A percentile compares a stretch with the other conserved stretches of the same genome.
Conservation (phyloP, 2,113 vertebrate species). For the Scomber scombrus region DNA sequence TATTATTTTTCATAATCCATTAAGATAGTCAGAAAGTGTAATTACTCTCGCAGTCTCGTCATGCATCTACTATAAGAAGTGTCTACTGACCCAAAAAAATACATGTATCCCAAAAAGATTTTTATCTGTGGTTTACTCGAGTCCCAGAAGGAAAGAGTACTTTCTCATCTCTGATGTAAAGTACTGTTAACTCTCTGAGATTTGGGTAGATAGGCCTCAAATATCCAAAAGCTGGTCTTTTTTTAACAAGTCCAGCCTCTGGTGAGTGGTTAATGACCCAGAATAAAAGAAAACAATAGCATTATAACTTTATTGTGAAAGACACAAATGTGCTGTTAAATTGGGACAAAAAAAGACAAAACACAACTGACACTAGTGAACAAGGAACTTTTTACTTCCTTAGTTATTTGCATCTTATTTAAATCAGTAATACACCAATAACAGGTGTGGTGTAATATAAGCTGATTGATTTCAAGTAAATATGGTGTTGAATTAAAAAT, state of each 20-base stretch:
- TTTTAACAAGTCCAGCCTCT: conserved; percentile 9
- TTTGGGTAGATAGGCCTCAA: conserved; percentile 14
- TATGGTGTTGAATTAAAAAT: no score
- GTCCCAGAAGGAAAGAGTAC: not conserved
- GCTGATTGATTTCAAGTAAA: no score
- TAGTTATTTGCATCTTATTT: no score
- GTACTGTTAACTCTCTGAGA: conserved; percentile 29
- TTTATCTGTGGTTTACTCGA: conserved; percentile 21
- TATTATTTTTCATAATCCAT: conserved; percentile 69
- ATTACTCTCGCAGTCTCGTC: conserved; percentile 57
- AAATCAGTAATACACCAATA: no score
- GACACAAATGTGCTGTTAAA: not conserved
- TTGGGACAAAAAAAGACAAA: no score
- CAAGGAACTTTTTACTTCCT: not conserved
- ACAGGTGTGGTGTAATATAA: not conserved
- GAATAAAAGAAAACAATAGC: not conserved
- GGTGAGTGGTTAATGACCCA: not conserved
- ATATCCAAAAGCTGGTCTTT: conserved; percentile 5
- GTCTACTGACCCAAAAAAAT: conserved; percentile 7
- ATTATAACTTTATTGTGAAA: not conserved
- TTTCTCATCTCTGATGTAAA: conserved; percentile 57
- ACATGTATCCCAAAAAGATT: conserved; percentile 7
- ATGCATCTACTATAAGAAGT: conserved; percentile 18
- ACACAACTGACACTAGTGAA: not conserved
- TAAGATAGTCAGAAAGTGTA: conserved; percentile 59